Evolutionary conservation across 2,113 vertebrate species (phyloP), one percentile per base, ranked within the genome.

Genomic region (Hypocryptadius cinnamomeus): DNA sequence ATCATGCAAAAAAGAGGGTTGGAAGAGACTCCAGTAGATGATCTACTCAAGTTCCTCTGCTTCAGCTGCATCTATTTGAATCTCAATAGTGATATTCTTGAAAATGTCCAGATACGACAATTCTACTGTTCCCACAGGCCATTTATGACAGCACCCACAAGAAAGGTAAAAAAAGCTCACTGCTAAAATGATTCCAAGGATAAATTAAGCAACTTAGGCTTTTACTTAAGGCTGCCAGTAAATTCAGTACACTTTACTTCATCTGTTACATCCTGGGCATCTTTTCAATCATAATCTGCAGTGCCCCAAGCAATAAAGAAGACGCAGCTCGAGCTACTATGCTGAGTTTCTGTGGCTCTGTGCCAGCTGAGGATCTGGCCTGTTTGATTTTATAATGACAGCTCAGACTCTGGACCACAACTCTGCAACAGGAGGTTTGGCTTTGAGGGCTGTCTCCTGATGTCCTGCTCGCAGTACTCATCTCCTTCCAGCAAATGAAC

Each of bases 101-200:
- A 94, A 90, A 78, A 76, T 1, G 2, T 90, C 82, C 87, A 92
- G 71, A 82, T 83, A 87, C 70, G 54, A 57, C 74, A 90, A 83
- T 83, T 90, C 71, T n/a, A 42, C 45, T 50, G 45, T 65, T 94
- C 71, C 82, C 81, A 64, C 44, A 28, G 89, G 53, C 80, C 91
- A 39, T 50, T 89, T 78, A 59, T 86, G 80, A 79, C 65, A 92
- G 89, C 70, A 79, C 53, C 44, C 93, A 92, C 79, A 77, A 89
- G 82, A 66, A 87, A 92, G 35, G 71, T 79, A 65, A 73, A 91
- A 89, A 95, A 91, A 93, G 54, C 64, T 90, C 79, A 50, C 39
- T 37, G 51, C 50, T 59, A 77, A 90, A 90, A 94, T 56, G 24
- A 65, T 77, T 78, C 39, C 42, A 56, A 45, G 35, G 39, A 83